Conservation (phyloP, 2,888 invertebrate genomes). For the Spodoptera littoralis region DNA sequence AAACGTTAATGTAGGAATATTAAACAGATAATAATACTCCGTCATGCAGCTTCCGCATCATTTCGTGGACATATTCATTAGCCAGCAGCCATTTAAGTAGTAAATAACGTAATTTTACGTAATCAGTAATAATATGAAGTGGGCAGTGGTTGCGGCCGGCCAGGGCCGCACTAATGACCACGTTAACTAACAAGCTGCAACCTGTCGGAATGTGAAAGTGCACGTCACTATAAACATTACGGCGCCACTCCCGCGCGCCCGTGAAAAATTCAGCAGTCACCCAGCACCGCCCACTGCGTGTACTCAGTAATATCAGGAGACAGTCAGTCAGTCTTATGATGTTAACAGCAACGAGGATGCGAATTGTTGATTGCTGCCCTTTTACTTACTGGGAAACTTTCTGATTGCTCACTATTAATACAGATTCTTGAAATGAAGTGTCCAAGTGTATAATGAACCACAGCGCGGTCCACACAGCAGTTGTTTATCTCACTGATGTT, state of each 20-base stretch:
- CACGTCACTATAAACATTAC: constrained; percentile 15
- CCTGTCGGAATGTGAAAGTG: constrained; percentile 23
- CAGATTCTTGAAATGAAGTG: background rate
- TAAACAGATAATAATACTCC: background rate
- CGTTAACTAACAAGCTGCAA: constrained; percentile 7
- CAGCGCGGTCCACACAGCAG: too few species aligned
- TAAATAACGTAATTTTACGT: background rate
- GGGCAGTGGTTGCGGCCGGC: background rate
- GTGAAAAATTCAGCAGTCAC: constrained; percentile 23
- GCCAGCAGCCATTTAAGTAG: background rate
- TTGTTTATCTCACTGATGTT: too few species aligned
- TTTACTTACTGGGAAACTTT: background rate
- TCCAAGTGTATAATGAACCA: too few species aligned
- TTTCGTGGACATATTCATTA: background rate
- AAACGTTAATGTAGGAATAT: too few species aligned
- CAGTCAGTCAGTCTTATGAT: constrained; percentile 26
- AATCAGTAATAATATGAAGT: background rate
- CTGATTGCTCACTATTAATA: background rate
- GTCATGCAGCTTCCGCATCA: background rate
- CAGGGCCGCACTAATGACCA: constrained; percentile 17
- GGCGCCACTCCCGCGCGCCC: constrained; percentile 2
- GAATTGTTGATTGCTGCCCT: constrained; percentile 2
- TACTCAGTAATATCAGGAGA: background rate
- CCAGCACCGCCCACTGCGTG: constrained; percentile 25
- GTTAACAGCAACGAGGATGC: constrained; percentile 2